phyloP scores from a whole-genome alignment of 2,888 invertebrate species.

The Drosophila birchii region DNA sequence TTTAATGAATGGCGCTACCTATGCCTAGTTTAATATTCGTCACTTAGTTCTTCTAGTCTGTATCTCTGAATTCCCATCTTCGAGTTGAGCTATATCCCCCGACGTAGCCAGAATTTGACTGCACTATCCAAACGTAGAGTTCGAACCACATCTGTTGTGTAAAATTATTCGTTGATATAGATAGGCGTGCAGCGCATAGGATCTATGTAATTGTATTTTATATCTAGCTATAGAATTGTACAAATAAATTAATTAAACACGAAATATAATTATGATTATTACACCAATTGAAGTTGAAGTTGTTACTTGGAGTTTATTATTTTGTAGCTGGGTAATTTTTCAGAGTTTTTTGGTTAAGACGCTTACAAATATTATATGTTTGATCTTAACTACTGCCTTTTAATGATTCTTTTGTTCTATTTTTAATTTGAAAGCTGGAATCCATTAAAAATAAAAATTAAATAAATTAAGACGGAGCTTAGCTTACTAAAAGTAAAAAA shows the following conservation, averaged over 20 bases:
- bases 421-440: no score
- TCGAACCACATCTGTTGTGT: slow-evolving; percentile 46
- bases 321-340: no score
- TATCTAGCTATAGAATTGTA: slow-evolving; percentile 69
- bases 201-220: slow-evolving; percentile 52
- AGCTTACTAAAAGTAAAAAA: no score
- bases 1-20: slow-evolving; percentile 68
- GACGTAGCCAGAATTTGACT: slow-evolving; percentile 45
- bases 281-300: slow-evolving; percentile 47
- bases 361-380: no score
- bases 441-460: no score
- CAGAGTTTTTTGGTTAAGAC: no score
- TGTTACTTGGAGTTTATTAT: background rate
- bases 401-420: no score
- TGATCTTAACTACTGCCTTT: no score
- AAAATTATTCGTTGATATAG: slow-evolving; percentile 43
- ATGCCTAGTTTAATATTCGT: slow-evolving; percentile 75
- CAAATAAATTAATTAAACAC: slow-evolving; percentile 75
- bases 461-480: no score
- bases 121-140: slow-evolving; percentile 47
- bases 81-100: slow-evolving; percentile 52
- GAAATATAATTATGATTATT: slow-evolving; percentile 59
- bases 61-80: slow-evolving; percentile 62
- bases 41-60: slow-evolving; percentile 80
- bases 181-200: slow-evolving; percentile 51